phyloP scores from a whole-genome alignment of 2,113 vertebrate species.

The pig (Sus scrofa) region T2T-Sscrofa CM000827.6:109117501-109118000 shows the following conservation, averaged over 20 bases:
- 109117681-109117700: fast-evolving
- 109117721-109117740: background rate
- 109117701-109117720: too few relatives aligned
- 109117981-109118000: background rate
- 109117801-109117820: background rate
- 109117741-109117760: background rate
- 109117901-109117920: fast-evolving
- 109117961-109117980: background rate
- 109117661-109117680: background rate
- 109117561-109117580: background rate
- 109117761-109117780: background rate
- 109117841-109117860: background rate
- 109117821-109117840: fast-evolving
- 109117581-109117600: background rate
- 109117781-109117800: background rate
- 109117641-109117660: background rate
- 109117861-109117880: too few relatives aligned
- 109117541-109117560: background rate
- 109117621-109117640: background rate
- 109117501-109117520: background rate
- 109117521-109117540: background rate
- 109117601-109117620: background rate
- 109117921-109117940: fast-evolving
- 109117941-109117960: too few relatives aligned
- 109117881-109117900: background rate